These are phyloP conservation scores for Luidia sarsii DNA, from an alignment of 53 echinoderm and acorn worm genomes.

Conservation along the genomic window DNA sequence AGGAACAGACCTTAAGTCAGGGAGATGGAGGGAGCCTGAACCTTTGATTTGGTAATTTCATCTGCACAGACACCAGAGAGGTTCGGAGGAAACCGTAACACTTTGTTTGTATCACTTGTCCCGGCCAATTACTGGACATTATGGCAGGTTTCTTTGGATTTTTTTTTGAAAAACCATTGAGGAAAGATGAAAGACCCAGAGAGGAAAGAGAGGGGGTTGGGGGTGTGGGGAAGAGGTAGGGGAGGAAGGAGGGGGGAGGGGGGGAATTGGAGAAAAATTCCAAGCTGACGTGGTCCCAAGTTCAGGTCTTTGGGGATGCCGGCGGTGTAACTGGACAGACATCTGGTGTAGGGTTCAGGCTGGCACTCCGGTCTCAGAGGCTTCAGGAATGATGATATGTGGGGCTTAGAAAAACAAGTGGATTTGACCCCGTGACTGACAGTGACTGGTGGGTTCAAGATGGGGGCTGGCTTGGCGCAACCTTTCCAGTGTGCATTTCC, in stretches of 20 bases:
- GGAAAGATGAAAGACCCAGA: background rate
- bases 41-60: background rate
- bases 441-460: constrained; percentile 50
- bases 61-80: constrained; percentile 20
- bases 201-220: background rate
- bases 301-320: constrained; percentile 28
- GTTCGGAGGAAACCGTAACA: constrained; percentile 19
- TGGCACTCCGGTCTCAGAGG: constrained; percentile 2
- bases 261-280: background rate
- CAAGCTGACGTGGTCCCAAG: constrained; percentile 24
- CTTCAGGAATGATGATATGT: constrained; percentile 44
- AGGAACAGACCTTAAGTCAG: too few species aligned
- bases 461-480: background rate
- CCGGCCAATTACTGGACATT: constrained; percentile 30
- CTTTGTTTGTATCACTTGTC: constrained; percentile 53
- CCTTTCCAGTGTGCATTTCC: background rate
- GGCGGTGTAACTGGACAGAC: constrained; percentile 30
- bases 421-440: constrained; percentile 47
- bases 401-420: constrained; percentile 46
- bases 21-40: too few species aligned
- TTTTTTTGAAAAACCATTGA: background rate
- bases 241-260: background rate
- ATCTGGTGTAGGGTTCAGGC: constrained; percentile 39
- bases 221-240: background rate
- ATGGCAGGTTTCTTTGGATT: constrained; percentile 14